Evolutionary conservation across 2,113 vertebrate genomes (phyloP).

Genomic region (Notarius quadriscutis): DNA sequence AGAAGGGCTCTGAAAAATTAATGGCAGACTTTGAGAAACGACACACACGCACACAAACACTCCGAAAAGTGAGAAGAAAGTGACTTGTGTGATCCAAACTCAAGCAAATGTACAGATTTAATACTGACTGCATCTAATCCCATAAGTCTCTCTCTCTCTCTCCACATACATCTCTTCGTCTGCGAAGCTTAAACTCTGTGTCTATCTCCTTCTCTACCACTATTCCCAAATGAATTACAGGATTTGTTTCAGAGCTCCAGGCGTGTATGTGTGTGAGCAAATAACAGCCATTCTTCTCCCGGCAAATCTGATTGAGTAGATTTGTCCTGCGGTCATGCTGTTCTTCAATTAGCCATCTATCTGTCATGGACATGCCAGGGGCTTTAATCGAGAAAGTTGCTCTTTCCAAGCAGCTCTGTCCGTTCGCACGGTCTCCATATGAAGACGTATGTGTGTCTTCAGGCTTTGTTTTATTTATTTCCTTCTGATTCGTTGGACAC

Average conservation of each 20-base stretch:
- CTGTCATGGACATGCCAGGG: conserved; percentile 58
- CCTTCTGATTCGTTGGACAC: background rate
- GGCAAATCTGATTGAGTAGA: conserved; percentile 70
- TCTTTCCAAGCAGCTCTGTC: conserved; percentile 61
- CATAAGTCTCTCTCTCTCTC: conserved; percentile 8
- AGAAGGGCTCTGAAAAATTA: conserved; percentile 79
- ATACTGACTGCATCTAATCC: conserved; percentile 49
- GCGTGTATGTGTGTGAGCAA: conserved; percentile 3
- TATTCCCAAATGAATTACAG: conserved; percentile 44
- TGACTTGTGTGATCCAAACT: conserved; percentile 47
- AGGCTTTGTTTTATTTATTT: conserved; percentile 59
- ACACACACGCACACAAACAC: background rate
- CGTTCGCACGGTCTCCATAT: conserved; percentile 63
- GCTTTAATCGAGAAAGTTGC: conserved; percentile 68
- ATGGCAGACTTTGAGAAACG: conserved; percentile 64
- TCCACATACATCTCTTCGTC: conserved; percentile 1
- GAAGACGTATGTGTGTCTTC: conserved; percentile 55
- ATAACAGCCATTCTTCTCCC: conserved; percentile 58
- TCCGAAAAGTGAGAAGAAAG: conserved; percentile 39
- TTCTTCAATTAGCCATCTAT: conserved; percentile 73
- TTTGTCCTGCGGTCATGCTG: conserved; percentile 69
- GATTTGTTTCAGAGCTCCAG: conserved; percentile 52
- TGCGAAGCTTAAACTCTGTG: conserved; percentile 15
- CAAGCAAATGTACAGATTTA: conserved; percentile 71
- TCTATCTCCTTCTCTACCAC: conserved; percentile 26